Conservation (phyloP, 2,797 vertebrate species). For the Halcyon leucocephala region DNA sequence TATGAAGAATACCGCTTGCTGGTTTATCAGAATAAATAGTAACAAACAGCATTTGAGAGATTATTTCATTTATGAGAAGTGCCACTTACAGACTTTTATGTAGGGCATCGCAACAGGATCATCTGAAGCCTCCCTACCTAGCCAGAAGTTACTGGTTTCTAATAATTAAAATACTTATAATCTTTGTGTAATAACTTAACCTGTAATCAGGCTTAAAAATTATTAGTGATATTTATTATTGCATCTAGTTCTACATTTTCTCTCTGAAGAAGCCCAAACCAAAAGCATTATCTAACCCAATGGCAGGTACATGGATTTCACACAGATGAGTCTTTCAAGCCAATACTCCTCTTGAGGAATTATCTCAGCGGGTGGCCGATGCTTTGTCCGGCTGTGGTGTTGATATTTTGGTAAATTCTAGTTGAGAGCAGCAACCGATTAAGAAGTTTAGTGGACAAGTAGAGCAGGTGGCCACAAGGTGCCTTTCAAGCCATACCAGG, state of each 20-base stretch:
- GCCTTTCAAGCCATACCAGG: not conserved
- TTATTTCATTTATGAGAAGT: slow-evolving; percentile 15
- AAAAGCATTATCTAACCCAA: not conserved
- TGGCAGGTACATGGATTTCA: not conserved
- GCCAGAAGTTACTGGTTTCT: not conserved
- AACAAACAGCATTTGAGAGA: slow-evolving; percentile 22
- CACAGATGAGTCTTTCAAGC: not conserved
- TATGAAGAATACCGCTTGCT: slow-evolving; percentile 52
- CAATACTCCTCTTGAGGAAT: not conserved
- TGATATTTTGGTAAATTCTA: not conserved
- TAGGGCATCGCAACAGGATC: not conserved
- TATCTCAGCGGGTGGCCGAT: rapidly evolving
- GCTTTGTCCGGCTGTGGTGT: not conserved
- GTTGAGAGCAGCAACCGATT: not conserved
- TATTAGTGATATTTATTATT: not conserved
- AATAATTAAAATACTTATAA: not conserved
- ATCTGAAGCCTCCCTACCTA: not conserved
- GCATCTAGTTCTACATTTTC: not conserved
- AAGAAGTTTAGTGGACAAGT: not conserved
- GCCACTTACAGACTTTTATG: not conserved
- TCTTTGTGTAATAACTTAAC: not conserved
- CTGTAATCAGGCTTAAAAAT: not conserved
- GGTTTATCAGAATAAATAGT: slow-evolving; percentile 52
- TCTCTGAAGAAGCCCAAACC: not conserved
- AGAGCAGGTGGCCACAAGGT: not conserved